These are phyloP conservation scores for Stomatorhinus ivindoensis DNA, from an alignment of 2,113 vertebrate species.

Conservation along the genomic window DNA sequence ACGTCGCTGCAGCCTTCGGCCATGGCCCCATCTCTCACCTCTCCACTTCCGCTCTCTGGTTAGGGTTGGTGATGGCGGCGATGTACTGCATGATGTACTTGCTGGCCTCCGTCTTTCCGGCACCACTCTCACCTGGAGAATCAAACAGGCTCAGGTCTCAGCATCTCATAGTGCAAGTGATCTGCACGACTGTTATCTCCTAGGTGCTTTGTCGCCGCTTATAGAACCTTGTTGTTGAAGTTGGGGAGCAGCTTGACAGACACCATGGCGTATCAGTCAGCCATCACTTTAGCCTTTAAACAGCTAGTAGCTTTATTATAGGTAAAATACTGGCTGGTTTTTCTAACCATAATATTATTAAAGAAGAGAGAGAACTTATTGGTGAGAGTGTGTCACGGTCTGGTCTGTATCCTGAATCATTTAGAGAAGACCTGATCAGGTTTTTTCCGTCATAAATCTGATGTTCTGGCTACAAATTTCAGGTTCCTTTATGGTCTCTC, in stretches of 20 bases:
- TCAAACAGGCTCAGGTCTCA: background rate
- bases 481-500: background rate
- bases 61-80: slow-evolving; percentile 84
- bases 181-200: background rate
- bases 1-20: background rate
- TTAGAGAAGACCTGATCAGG: background rate
- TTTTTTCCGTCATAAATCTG: background rate
- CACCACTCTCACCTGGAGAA: slow-evolving; percentile 78
- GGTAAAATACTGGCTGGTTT: background rate
- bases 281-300: background rate
- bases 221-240: background rate
- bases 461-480: background rate
- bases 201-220: background rate
- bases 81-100: slow-evolving; percentile 96
- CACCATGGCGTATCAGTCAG: background rate
- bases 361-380: background rate
- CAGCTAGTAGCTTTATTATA: background rate
- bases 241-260: background rate
- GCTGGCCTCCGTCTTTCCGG: slow-evolving; percentile 89
- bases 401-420: background rate
- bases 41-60: slow-evolving; percentile 77
- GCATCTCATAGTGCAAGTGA: background rate
- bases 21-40: slow-evolving; percentile 58
- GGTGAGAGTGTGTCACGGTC: background rate
- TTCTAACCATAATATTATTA: background rate